Base-by-base conservation (phyloP, 2,797 vertebrate species). In the Peromyscus nudipes region DNA sequence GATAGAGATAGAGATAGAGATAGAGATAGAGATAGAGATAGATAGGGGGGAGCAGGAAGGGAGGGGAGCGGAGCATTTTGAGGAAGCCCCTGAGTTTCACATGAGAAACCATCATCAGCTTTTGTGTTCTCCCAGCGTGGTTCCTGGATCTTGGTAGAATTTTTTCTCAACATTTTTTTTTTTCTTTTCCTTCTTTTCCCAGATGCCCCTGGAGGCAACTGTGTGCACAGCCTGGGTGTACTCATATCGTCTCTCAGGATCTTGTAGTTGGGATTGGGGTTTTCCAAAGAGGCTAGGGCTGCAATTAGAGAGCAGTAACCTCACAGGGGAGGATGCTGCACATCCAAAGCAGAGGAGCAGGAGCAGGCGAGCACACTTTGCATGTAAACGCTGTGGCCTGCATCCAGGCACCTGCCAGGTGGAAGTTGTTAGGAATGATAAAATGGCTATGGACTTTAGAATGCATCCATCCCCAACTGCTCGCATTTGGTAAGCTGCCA, bases 401-500 rank as follows among this genome's bases (percentile, higher is more conserved):
- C 76, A 62, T 91, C 97, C 96, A 98, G 91, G 91, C 89, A 96
- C 82, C 92, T 94, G 92, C 93, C 96, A 96, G 95, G 96, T 97
- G 71, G 89, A 86, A 96, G 95, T 95, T 86, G 89, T 96, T 89
- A 89, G 95, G 65, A 62, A 52, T 94, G 93, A 94, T 90, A 88
- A 94, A 96, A 88, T 60, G 79, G 62, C 73, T 94, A 55, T 87
- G 71, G 83, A 93, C 79, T 76, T 94, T 67, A 85, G 94, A 73
- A 94, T 77, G 62, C 89, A 94, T 94, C 96, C 94, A 67, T 94
- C 65, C 83, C 91, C 55, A 71, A 80, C 73, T 40, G 49, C 73
- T 96, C 4, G 13, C 89, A 60, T 95, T 92, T 96, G 94, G 96
- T 91, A 37, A 94, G 83, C 91, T 85, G 91, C 95, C 95, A 97